phyloP scores from a whole-genome alignment of 2,888 invertebrate genomes.

The Drosophila paramelanica region DNA sequence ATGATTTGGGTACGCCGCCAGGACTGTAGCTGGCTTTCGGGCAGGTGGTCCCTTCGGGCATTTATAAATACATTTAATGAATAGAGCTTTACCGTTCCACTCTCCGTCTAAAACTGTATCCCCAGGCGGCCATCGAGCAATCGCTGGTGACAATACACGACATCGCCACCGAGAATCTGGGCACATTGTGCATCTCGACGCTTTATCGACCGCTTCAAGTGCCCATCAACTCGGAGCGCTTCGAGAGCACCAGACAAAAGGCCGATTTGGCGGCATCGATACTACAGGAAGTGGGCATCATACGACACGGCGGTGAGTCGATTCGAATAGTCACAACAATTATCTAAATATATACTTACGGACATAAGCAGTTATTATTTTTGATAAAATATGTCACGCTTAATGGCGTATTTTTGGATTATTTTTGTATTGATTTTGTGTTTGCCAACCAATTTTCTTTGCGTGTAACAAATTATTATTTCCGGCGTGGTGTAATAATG shows the following conservation, averaged over 20 bases:
- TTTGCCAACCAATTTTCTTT: constrained; percentile 32
- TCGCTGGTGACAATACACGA: constrained; percentile 91
- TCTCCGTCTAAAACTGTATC: background rate
- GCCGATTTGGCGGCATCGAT: constrained; percentile 92
- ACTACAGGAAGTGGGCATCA: constrained; percentile 90
- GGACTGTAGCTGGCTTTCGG: background rate
- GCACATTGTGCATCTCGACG: constrained; percentile 90
- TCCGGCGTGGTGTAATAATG: constrained; percentile 2
- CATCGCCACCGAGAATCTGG: constrained; percentile 90
- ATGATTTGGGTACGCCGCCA: constrained; percentile 54
- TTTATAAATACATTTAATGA: constrained; percentile 44
- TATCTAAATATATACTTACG: background rate
- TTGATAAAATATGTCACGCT: constrained; percentile 4
- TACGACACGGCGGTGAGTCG: constrained; percentile 87
- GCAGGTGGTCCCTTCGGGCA: constrained; percentile 1
- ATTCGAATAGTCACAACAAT: background rate
- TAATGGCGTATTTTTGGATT: background rate
- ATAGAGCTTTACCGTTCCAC: constrained; percentile 9
- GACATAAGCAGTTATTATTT: background rate
- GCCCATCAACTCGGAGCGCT: constrained; percentile 89
- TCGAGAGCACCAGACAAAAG: constrained; percentile 91
- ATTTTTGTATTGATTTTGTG: constrained; percentile 48
- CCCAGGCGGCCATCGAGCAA: constrained; percentile 86
- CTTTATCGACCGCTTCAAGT: constrained; percentile 89
- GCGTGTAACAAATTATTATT: constrained; percentile 23